phyloP scores from a whole-genome alignment of 64 coral and sea anemone genomes.

The Montipora cactus region DNA sequence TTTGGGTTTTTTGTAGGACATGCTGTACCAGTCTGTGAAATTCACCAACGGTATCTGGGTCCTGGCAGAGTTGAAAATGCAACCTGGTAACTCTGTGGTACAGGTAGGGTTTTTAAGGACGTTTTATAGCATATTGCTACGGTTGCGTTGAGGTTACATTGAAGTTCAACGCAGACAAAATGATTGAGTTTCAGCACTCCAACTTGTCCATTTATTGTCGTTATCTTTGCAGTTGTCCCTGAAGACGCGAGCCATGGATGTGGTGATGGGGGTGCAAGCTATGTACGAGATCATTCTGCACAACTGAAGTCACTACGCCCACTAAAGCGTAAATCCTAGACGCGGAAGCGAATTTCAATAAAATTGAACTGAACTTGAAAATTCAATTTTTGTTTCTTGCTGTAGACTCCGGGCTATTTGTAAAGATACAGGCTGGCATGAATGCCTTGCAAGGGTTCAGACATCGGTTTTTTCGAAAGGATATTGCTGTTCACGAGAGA shows the following conservation, averaged over 20 bases:
- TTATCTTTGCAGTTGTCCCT: constrained; percentile 57
- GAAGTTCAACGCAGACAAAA: not conserved
- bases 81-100: constrained; percentile 79
- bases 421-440: too few relatives aligned
- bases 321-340: not conserved
- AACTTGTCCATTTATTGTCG: not conserved
- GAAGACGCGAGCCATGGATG: constrained; percentile 84
- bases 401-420: too few relatives aligned
- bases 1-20: constrained; percentile 64
- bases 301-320: constrained; percentile 20
- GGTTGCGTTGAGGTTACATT: not conserved
- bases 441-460: too few relatives aligned
- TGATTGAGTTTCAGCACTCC: not conserved
- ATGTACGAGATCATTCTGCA: constrained; percentile 73
- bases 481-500: too few relatives aligned
- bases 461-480: too few relatives aligned
- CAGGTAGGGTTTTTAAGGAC: constrained; percentile 46
- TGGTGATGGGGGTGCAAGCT: constrained; percentile 57
- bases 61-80: constrained; percentile 92
- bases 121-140: too few relatives aligned
- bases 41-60: constrained; percentile 97
- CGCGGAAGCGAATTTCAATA: not conserved
- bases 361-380: not conserved
- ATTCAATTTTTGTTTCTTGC: not conserved
- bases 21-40: constrained; percentile 95